A percentile compares a stretch with the other conserved stretches of the same genome.
Evolutionary conservation across 1,140 invertebrate species (phyloP).

Genomic region (Coboldia fuscipes): DNA sequence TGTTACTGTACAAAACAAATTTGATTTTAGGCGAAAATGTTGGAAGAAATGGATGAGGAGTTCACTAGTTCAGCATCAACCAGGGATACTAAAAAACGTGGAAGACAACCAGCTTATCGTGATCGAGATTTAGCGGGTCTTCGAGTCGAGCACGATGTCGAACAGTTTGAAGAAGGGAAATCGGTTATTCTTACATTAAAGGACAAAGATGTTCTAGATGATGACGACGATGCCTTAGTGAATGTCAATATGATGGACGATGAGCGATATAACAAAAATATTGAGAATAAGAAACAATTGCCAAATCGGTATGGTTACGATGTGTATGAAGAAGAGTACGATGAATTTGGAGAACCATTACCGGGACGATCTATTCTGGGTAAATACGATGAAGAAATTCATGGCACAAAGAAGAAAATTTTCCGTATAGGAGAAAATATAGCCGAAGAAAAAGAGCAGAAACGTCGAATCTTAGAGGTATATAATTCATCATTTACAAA

Average conservation of each 20-base stretch:
- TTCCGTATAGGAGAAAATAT: conserved; percentile 53
- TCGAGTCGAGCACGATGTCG: conserved; percentile 66
- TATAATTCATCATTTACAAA: not conserved
- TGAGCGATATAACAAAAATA: conserved; percentile 77
- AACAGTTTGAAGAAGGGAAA: conserved; percentile 62
- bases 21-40: conserved; percentile 50
- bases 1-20: not conserved
- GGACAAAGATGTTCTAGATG: conserved; percentile 77
- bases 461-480: conserved; percentile 20
- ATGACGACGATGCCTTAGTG: conserved; percentile 73
- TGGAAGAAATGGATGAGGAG: conserved; percentile 88
- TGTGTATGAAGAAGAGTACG: conserved; percentile 66
- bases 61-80: conserved; percentile 77
- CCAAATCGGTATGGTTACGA: conserved; percentile 68
- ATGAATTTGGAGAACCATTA: conserved; percentile 55
- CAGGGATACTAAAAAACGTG: conserved; percentile 46
- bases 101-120: conserved; percentile 38
- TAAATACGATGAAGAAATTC: conserved; percentile 95
- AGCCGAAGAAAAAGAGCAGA: conserved; percentile 23
- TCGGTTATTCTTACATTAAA: conserved; percentile 81
- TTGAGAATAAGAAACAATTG: conserved; percentile 66
- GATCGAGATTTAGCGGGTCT: conserved; percentile 58
- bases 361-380: conserved; percentile 47
- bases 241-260: conserved; percentile 94
- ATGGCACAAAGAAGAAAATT: conserved; percentile 45